Conservation (phyloP, 92 coral and sea anemone genomes). For the Isaurus tuberculatus region DNA sequence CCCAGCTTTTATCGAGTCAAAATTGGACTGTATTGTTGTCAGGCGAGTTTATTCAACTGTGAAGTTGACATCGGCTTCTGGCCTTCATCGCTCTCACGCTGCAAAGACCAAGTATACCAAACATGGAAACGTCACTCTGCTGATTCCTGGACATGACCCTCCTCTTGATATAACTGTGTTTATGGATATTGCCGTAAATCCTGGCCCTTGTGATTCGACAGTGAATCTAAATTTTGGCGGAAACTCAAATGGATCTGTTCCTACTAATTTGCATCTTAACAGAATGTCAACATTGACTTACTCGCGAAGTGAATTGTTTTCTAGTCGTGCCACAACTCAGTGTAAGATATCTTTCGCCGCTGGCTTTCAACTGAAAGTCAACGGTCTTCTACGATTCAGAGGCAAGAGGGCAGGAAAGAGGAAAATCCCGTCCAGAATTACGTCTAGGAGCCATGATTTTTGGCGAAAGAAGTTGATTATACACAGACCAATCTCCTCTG, state of each 20-base stretch:
- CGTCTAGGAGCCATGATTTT: not conserved
- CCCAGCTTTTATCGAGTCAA: conserved; percentile 17
- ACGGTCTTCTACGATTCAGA: conserved; percentile 16
- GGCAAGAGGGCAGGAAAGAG: conserved; percentile 10
- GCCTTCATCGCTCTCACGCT: conserved; percentile 22
- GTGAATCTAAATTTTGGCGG: conserved; percentile 24
- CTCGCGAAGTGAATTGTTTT: conserved; percentile 22
- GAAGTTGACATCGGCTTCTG: conserved; percentile 23
- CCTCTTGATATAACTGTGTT: conserved; percentile 1
- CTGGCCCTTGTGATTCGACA: conserved; percentile 25
- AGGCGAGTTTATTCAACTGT: conserved; percentile 23
- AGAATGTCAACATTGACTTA: conserved; percentile 26
- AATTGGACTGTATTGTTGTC: conserved; percentile 19
- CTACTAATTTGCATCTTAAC: conserved; percentile 25
- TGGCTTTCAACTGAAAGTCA: conserved; percentile 23
- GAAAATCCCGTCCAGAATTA: conserved; percentile 6
- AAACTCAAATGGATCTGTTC: conserved; percentile 21
- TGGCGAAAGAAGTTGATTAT: conserved; percentile 13
- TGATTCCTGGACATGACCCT: not conserved
- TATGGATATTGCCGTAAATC: not conserved
- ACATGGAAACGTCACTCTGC: not conserved
- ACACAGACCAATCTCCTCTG: conserved; percentile 12
- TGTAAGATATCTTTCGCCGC: conserved; percentile 32
- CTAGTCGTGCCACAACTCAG: conserved; percentile 25
- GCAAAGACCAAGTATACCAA: conserved; percentile 13